phyloP scores from a whole-genome alignment of 2,797 vertebrate species.

The Chiroxiphia lanceolata region DNA sequence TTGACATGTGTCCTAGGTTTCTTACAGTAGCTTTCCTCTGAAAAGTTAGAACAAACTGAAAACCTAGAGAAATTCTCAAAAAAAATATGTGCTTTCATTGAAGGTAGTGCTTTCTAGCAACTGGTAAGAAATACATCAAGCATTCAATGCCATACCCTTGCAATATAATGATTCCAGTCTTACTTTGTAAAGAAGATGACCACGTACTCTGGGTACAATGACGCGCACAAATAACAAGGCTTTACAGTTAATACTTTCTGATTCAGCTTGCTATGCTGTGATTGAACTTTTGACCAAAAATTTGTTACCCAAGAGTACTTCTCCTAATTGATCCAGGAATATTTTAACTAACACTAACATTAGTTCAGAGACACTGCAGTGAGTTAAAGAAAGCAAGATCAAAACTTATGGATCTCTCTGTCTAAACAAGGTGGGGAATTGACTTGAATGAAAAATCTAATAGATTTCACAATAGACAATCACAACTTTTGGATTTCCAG shows the following conservation, averaged over 20 bases:
- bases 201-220: background rate
- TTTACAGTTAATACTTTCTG: background rate
- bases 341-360: background rate
- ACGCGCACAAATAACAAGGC: background rate
- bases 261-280: background rate
- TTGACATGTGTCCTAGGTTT: background rate
- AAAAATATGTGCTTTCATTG: background rate
- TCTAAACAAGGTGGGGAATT: background rate
- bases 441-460: background rate
- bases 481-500: background rate
- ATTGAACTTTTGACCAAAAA: background rate
- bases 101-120: background rate
- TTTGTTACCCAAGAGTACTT: rapidly evolving
- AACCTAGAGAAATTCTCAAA: background rate
- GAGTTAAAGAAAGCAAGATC: background rate
- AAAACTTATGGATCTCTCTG: background rate
- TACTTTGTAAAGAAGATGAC: background rate
- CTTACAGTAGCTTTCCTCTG: background rate
- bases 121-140: background rate
- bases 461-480: background rate
- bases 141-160: background rate
- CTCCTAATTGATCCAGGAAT: background rate
- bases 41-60: background rate
- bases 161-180: background rate
- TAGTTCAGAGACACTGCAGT: background rate